Conservation (phyloP, 2,888 invertebrate genomes). For the Tryphoninae sp. region DNA sequence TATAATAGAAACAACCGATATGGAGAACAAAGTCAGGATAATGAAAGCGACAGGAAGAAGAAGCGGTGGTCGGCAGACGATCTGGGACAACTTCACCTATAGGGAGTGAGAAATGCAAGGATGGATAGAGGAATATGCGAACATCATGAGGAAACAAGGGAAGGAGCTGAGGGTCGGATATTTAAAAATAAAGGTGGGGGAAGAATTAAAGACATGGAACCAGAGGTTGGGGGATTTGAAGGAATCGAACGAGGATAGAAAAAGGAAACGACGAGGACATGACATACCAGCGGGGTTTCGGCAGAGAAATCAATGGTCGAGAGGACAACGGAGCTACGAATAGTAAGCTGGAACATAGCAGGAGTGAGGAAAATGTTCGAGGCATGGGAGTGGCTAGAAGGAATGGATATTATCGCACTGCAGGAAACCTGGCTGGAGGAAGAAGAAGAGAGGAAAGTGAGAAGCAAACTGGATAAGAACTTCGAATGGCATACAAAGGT, state of each 20-base stretch:
- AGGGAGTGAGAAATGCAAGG: constrained; percentile 3
- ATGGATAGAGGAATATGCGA: constrained; percentile 16
- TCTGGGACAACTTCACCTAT: neutral
- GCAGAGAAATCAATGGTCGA: neutral
- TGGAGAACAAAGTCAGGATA: constrained; percentile 5
- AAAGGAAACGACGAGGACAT: neutral
- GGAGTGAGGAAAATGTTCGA: too few species aligned
- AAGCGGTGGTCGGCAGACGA: neutral
- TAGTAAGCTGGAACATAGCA: too few species aligned
- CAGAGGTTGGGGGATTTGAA: neutral
- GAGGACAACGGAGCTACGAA: too few species aligned
- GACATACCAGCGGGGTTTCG: constrained; percentile 4
- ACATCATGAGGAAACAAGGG: neutral
- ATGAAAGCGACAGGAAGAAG: constrained; percentile 5
- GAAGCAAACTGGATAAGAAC: too few species aligned
- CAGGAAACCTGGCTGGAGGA: too few species aligned
- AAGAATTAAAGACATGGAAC: neutral
- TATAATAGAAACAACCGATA: neutral
- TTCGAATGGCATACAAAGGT: too few species aligned
- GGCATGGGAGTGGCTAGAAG: too few species aligned
- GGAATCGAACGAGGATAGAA: neutral
- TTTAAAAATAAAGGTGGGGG: neutral
- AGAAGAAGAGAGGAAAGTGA: too few species aligned
- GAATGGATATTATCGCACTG: too few species aligned
- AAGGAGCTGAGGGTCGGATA: neutral